Conservation (phyloP, 1,140 invertebrate species). For the Saccostrea echinata region DNA sequence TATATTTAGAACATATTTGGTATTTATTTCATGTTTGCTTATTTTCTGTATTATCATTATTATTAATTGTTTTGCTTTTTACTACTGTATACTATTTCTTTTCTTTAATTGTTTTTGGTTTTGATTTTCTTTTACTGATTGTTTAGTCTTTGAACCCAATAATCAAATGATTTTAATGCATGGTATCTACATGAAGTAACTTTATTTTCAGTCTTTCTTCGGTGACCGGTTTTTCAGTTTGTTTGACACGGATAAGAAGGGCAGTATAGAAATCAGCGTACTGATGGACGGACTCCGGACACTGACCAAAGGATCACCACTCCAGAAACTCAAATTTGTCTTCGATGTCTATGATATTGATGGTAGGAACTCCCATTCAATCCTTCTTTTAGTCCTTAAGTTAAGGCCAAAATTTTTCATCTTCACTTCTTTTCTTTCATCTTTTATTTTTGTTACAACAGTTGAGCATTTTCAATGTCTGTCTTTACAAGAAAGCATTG, state of each 20-base stretch:
- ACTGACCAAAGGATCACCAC: conserved; percentile 90
- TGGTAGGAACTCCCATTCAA: conserved; percentile 82
- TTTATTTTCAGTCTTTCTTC: conserved; percentile 83
- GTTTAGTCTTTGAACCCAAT: neutral
- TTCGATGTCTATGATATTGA: conserved; percentile 97
- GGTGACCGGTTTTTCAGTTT: conserved; percentile 96
- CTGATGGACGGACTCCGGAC: conserved; percentile 93
- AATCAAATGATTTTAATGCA: too few relatives aligned
- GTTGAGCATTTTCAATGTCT: too few relatives aligned
- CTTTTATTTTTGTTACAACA: neutral
- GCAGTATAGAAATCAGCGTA: conserved; percentile 93
- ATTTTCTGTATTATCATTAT: too few relatives aligned
- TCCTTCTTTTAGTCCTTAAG: neutral
- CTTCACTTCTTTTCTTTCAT: neutral
- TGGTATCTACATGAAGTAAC: neutral
- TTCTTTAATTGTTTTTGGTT: neutral
- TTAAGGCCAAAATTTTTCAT: neutral
- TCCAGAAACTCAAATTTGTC: conserved; percentile 94
- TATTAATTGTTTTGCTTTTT: too few relatives aligned
- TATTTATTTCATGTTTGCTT: too few relatives aligned
- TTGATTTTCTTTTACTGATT: neutral
- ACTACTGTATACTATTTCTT: too few relatives aligned
- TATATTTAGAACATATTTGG: too few relatives aligned
- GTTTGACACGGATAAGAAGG: conserved; percentile 94
- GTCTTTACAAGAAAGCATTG: too few relatives aligned